Evolutionary conservation across 2,113 vertebrate genomes (phyloP).

Genomic region (Callionymus lyra): DNA sequence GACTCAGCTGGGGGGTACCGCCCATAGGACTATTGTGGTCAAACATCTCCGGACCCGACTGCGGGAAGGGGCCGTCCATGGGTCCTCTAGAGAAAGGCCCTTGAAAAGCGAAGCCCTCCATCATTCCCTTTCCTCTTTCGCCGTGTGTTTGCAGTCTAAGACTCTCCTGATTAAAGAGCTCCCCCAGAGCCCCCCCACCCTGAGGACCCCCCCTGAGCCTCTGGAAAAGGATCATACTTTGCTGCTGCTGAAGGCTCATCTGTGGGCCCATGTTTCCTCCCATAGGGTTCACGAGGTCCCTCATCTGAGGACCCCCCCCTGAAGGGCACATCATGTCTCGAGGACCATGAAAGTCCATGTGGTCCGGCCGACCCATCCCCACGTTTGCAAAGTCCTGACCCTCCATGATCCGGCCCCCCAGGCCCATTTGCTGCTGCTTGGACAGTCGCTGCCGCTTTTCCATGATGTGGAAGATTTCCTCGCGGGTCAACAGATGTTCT

Average conservation of each 20-base stretch:
- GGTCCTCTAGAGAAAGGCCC: constrained; percentile 74
- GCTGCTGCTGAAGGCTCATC: constrained; percentile 76
- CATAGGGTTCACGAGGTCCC: constrained; percentile 78
- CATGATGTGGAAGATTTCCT: constrained; percentile 87
- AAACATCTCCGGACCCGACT: constrained; percentile 78
- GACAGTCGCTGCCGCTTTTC: constrained; percentile 82
- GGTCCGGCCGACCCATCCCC: constrained; percentile 56
- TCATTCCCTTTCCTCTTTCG: constrained; percentile 74
- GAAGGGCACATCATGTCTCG: constrained; percentile 82
- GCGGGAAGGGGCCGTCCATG: constrained; percentile 71
- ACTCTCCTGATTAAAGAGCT: constrained; percentile 73
- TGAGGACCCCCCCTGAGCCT: constrained; percentile 76
- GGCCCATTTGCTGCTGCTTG: constrained; percentile 76
- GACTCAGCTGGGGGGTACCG: constrained; percentile 77
- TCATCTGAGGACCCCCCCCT: constrained; percentile 66
- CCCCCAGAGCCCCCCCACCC: constrained; percentile 65
- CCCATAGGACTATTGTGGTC: constrained; percentile 73
- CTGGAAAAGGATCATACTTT: constrained; percentile 83
- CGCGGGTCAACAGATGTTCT: constrained; percentile 77
- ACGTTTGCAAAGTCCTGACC: constrained; percentile 55
- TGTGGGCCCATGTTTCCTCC: constrained; percentile 81
- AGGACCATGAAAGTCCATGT: constrained; percentile 79
- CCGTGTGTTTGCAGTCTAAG: constrained; percentile 79
- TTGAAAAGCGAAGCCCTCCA: constrained; percentile 71
- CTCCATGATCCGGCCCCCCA: constrained; percentile 67